phyloP scores from a whole-genome alignment of 1,140 invertebrate genomes.

The Cotesia vestalis region DNA sequence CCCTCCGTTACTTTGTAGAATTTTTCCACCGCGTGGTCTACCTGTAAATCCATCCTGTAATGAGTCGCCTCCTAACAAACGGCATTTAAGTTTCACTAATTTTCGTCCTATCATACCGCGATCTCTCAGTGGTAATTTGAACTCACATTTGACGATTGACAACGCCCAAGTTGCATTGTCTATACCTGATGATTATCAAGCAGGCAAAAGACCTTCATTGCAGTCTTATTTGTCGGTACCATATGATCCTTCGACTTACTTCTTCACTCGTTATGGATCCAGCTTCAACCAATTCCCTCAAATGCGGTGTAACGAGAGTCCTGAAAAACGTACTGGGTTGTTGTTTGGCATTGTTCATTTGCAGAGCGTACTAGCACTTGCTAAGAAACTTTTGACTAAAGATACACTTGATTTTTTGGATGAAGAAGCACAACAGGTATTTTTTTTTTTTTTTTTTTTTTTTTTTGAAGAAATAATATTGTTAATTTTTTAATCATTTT shows the following conservation, averaged over 20 bases:
- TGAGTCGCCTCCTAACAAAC: slow-evolving; percentile 66
- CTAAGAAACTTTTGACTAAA: slow-evolving; percentile 90
- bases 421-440: slow-evolving; percentile 82
- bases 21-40: slow-evolving; percentile 82
- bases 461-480: not conserved
- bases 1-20: slow-evolving; percentile 81
- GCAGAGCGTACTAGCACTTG: slow-evolving; percentile 79
- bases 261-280: slow-evolving; percentile 92
- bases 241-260: slow-evolving; percentile 84
- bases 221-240: slow-evolving; percentile 74
- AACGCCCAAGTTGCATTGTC: slow-evolving; percentile 47
- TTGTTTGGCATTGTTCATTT: slow-evolving; percentile 80
- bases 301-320: slow-evolving; percentile 75
- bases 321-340: slow-evolving; percentile 70
- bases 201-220: slow-evolving; percentile 62
- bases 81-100: slow-evolving; percentile 73
- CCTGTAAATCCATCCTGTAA: slow-evolving; percentile 62
- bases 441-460: slow-evolving; percentile 49
- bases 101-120: slow-evolving; percentile 89
- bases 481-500: not conserved
- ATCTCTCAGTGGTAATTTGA: slow-evolving; percentile 87
- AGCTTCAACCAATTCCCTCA: slow-evolving; percentile 90
- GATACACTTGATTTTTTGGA: slow-evolving; percentile 85
- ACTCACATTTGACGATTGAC: slow-evolving; percentile 62
- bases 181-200: slow-evolving; percentile 57